Base-by-base conservation (phyloP, 1,140 invertebrate species). In the Drosophila orena region DNA sequence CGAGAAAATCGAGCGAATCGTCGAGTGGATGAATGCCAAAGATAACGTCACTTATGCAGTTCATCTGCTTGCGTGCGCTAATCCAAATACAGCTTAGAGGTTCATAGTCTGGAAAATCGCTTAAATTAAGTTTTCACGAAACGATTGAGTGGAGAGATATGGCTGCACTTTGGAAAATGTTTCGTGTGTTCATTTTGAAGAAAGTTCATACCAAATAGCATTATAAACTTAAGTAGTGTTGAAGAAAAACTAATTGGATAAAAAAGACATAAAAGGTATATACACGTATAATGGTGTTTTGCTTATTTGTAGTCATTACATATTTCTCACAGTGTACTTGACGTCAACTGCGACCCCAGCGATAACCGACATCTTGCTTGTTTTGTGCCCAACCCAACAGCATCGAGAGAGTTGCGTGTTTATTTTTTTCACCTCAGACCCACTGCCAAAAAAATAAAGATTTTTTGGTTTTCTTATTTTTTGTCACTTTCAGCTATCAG, bases 321-420 rank as follows among this genome's bases (percentile, higher is more conserved):
- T 6, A 5, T 77, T 81, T 81, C 27, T 50, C 4, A 0, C 68
- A 74, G 81, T 86, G 83, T 50, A 49, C 11, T 8, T 6, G 66
- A 62, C 61, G 73, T 37, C 76, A 81, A 66, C 69, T 81, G 62
- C 78, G 85, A 78, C 58, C 64, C 75, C 71, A 64, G 61, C 79
- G 83, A 88, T 85, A 85, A 85, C 83, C 83, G 64, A 84, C 83
- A 59, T 53, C 38, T 62, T 84, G 69, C 73, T 72, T 81, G 60
- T 81, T 81, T 81, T 59, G 64, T 55, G 60, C 73, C 77, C 65
- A 71, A 42, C 76, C 64, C 59, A 57, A 52, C 59, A 69, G 61
- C 79, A 56, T 55, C 57, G 70, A 73, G 72, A 79, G 70, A 66
- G 84, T 81, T 70, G 73, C 72, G 81, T 88, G 80, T 88, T 88